phyloP scores from a whole-genome alignment of 2,888 invertebrate species.

The Drosophila monieri region DNA sequence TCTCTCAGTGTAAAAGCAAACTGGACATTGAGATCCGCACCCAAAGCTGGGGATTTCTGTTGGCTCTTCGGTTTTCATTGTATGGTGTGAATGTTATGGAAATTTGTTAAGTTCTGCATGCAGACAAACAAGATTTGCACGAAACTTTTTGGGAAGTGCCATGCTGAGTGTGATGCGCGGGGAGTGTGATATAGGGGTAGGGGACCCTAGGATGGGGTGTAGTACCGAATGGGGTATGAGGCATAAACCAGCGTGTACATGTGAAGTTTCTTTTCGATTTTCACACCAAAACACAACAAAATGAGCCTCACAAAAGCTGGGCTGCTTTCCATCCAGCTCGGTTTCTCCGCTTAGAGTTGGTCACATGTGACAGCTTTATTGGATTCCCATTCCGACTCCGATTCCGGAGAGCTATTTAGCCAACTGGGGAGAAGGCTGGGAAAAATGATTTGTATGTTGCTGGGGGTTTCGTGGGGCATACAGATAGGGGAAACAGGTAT shows the following conservation, averaged over 20 bases:
- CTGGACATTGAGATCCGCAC: constrained; percentile 47
- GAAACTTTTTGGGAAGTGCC: constrained; percentile 53
- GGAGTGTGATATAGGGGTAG: constrained; percentile 10
- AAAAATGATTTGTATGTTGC: constrained; percentile 71
- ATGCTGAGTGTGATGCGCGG: constrained; percentile 8
- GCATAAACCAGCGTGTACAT: constrained; percentile 34
- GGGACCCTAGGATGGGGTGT: background rate
- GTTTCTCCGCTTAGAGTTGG: constrained; percentile 58
- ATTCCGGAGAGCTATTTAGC: constrained; percentile 67
- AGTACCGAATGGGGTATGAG: constrained; percentile 7
- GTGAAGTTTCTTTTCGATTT: constrained; percentile 68
- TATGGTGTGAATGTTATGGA: constrained; percentile 78
- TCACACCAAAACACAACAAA: constrained; percentile 73
- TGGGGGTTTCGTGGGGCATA: background rate
- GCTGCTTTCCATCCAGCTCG: constrained; percentile 27
- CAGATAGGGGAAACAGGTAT: constrained; percentile 10
- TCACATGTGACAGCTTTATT: constrained; percentile 74
- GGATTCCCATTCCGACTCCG: constrained; percentile 64
- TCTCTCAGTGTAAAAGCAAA: constrained; percentile 24
- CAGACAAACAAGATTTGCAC: constrained; percentile 73
- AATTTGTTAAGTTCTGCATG: constrained; percentile 78
- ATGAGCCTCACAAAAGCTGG: constrained; percentile 50
- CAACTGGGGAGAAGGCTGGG: constrained; percentile 56
- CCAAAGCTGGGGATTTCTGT: constrained; percentile 47
- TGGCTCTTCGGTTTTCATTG: constrained; percentile 63